A percentile compares a stretch with the other conserved stretches of the same genome.
Evolutionary conservation across 2,888 invertebrate genomes (phyloP).

Genomic region (Rhagium mordax): DNA sequence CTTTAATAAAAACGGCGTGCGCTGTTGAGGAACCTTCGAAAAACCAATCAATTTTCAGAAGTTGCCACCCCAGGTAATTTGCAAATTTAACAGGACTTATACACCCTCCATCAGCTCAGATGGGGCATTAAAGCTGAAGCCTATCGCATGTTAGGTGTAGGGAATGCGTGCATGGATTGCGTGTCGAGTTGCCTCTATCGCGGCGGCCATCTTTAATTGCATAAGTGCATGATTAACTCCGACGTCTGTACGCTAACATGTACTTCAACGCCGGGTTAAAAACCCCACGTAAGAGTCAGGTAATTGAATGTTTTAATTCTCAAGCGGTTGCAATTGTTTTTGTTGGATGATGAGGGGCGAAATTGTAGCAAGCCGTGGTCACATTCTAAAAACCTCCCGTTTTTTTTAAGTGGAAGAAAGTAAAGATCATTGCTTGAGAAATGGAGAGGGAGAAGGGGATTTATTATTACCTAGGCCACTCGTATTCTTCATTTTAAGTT

Average conservation of each 20-base stretch:
- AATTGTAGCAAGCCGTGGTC: too few species aligned
- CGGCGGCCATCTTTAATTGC: conserved; percentile 45
- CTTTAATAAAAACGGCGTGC: conserved; percentile 6
- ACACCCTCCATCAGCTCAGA: not conserved
- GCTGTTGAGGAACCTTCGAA: not conserved
- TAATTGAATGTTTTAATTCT: not conserved
- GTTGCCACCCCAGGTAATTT: conserved; percentile 20
- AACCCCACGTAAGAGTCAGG: not conserved
- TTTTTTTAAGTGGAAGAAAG: too few species aligned
- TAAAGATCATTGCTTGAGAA: too few species aligned
- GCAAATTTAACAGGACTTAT: conserved; percentile 23
- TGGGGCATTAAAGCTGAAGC: not conserved
- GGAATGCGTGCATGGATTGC: conserved; percentile 38
- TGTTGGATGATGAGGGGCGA: too few species aligned
- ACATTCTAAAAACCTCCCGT: too few species aligned
- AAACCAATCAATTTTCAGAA: conserved; percentile 19
- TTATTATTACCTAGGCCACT: too few species aligned
- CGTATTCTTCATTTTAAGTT: too few species aligned
- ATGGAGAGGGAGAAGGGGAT: too few species aligned
- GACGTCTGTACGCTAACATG: not conserved
- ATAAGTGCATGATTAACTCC: conserved; percentile 47
- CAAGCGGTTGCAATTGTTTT: too few species aligned
- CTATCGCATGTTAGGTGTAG: conserved; percentile 30
- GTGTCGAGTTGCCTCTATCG: conserved; percentile 38
- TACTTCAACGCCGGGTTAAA: not conserved